Conservation (phyloP, 2,888 invertebrate genomes). For the Plebejus anna region DNA sequence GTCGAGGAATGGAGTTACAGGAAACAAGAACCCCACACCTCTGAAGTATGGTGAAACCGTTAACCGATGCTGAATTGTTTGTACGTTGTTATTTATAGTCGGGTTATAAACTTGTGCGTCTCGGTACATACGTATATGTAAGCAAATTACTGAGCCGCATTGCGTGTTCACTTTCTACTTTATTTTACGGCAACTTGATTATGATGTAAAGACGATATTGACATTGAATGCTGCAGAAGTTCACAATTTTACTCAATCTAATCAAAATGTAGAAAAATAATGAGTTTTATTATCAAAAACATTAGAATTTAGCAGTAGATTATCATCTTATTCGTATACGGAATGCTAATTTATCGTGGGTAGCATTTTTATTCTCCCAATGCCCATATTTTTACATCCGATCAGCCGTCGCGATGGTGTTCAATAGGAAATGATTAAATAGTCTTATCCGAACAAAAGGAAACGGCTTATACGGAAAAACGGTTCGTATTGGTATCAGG, state of each 20-base stretch:
- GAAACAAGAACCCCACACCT: not conserved
- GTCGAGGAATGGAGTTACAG: not conserved
- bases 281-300: not conserved
- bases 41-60: not conserved
- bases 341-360: not conserved
- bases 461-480: constrained; percentile 23
- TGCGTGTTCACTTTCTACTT: constrained; percentile 30
- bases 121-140: constrained; percentile 17
- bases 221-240: constrained; percentile 27
- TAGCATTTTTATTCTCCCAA: not conserved
- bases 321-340: not conserved
- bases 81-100: constrained; percentile 23
- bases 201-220: constrained; percentile 30
- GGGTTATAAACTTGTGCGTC: not conserved
- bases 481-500: not conserved
- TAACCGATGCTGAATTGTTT: not conserved
- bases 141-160: constrained; percentile 29
- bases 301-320: not conserved
- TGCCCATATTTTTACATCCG: constrained; percentile 11
- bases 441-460: constrained; percentile 25
- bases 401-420: not conserved
- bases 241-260: constrained; percentile 1
- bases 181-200: constrained; percentile 20
- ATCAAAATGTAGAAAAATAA: not conserved
- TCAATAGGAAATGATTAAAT: constrained; percentile 21